These are phyloP conservation scores for Xiphorhynchus elegans DNA, from an alignment of 2,113 vertebrate genomes.

Conservation along the genomic window DNA sequence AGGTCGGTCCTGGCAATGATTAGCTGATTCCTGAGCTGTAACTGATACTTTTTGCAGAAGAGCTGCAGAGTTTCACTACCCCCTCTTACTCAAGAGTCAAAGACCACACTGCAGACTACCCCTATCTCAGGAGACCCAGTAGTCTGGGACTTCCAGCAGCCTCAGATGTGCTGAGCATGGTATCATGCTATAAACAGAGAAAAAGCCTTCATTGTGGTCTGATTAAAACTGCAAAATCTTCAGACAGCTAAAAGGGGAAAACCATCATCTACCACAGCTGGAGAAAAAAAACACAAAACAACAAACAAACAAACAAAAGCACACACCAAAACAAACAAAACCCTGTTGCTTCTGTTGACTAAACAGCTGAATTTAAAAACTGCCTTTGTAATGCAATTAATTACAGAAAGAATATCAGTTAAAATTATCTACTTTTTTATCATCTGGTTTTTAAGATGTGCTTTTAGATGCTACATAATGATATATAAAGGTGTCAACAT, in stretches of 20 bases:
- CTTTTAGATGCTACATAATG: neutral
- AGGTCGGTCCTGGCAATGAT: neutral
- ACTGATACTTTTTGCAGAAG: neutral
- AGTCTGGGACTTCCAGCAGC: neutral
- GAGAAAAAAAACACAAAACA: neutral
- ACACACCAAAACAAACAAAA: no score
- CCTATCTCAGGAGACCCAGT: neutral
- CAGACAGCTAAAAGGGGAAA: neutral
- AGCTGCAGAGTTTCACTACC: neutral
- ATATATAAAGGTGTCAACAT: neutral
- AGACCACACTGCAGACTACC: rapidly evolving
- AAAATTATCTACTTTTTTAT: neutral
- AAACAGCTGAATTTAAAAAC: neutral
- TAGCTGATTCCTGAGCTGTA: neutral
- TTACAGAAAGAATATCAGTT: neutral
- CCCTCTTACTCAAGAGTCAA: neutral
- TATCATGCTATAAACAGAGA: neutral
- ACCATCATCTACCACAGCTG: neutral
- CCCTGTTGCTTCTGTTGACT: neutral
- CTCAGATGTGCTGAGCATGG: neutral
- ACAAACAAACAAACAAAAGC: no score
- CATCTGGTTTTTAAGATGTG: neutral
- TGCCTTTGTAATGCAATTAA: neutral
- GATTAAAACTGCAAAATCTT: neutral
- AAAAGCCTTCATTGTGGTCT: neutral